Base-by-base conservation (phyloP, 1,140 invertebrate genomes). In the Reticulitermes speratus region DNA sequence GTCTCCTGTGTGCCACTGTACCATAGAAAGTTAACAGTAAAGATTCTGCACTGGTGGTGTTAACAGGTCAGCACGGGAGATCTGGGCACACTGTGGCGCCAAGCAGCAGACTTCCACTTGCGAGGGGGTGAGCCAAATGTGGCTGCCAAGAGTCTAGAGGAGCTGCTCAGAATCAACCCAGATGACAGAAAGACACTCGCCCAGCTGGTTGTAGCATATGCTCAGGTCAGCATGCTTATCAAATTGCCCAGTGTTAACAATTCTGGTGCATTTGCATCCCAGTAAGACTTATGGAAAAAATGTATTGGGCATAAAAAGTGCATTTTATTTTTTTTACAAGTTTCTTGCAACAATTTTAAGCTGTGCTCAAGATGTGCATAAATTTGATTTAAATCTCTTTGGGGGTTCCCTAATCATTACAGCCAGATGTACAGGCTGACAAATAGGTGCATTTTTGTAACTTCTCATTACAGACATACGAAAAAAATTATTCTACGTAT, bases 121-220 rank as follows among this genome's bases (percentile, higher is more conserved):
- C 94, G 96, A 86, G 94, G 95, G 88, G 96, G 96, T 3, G 94
- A 96, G 88, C 92, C 95, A 21, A 91, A 94, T 88, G 94, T 95
- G 8, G 97, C 97, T 11, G 96, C 96, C 30, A 93, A 94, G 52
- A 96, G 97, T 89, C 92, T 98, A 83, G 97, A 98, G 91, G 96
- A 98, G 89, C 92, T 98, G 23, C 92, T 96, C 12, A 93, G 94
- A 89, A 91, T 94, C 8, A 95, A 97, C 87, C 96, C 97, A 3
- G 92, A 93, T 52, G 96, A 98, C 91, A 94, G 93, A 83, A 95
- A 95, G 89, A 95, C 95, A 11, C 90, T 98, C 38, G 97, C 97
- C 8, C 95, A 98, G 86, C 92, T 99, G 16, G 96, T 99, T 23
- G 94, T 97, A 48, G 97, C 97, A 9, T 98, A 98, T 91, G 95